Base-by-base conservation (phyloP, 2,888 invertebrate species). In the Zaprionus obscuricornis region DNA sequence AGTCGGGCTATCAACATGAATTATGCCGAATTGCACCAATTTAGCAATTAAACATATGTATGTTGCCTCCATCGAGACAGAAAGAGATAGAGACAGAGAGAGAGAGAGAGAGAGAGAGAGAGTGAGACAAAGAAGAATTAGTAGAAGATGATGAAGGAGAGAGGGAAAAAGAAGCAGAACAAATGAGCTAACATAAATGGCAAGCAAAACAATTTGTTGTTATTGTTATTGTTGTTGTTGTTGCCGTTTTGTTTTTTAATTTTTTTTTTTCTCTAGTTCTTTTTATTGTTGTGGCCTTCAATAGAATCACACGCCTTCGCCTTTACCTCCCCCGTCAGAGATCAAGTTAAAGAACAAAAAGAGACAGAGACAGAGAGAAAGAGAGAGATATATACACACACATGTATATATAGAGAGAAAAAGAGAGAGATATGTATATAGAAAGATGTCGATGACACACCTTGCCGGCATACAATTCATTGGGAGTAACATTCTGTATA, bases 11-110 rank as follows among this genome's bases (percentile, higher is more conserved):
- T 81, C 78, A 64, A 62, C 63, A 74, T 78, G 67, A 78, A 83
- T 78, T 78, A 85, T 83, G 71, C 66, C 56, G 84, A 81, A 85
- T 84, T 81, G 79, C 86, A 79, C 79, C 86, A 81, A 86, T 81
- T 81, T 81, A 67, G 69, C 84, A 86, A 81, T 81, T 81, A 81
- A 84, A 72, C 86, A 79, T 83, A 65, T 75, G 79, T 66, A 74
- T 52, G n/a, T n/a, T n/a, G n/a, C n/a, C n/a, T 54, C 59, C 47
- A 45, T 24, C 37, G 45, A 54, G 63, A 51, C 51, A 11, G 50
- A 59, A 42, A 56, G 39, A 27, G 34, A 45, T 46, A 54, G 69
- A 47, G 49, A 49, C 45, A 42, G 31, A 18, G 27, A 36, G 29
- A 31, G 70, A 43, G 52, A n/a, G 40, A 50, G 46, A 33, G 62